phyloP scores from a whole-genome alignment of 2,888 invertebrate species.

The Tiliacea citrago region DNA sequence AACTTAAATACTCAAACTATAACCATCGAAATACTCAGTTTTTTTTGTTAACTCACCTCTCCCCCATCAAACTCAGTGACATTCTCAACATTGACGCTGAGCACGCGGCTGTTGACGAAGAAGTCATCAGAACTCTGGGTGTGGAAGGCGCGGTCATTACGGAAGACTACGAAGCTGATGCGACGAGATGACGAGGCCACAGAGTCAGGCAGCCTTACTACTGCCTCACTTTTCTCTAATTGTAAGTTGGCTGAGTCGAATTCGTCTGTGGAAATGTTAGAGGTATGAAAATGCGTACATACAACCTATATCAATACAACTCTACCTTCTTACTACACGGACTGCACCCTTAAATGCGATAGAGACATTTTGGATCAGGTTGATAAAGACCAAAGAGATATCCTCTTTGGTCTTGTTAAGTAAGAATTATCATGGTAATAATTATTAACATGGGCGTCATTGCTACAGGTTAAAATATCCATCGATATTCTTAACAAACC shows the following conservation, averaged over 20 bases:
- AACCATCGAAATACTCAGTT: not conserved
- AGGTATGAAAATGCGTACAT: not conserved
- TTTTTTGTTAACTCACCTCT: slow-evolving; percentile 77
- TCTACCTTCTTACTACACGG: no score
- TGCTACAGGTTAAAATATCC: not conserved
- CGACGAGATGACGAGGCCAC: slow-evolving; percentile 75
- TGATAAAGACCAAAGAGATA: not conserved
- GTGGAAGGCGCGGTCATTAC: slow-evolving; percentile 85
- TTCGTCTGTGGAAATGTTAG: slow-evolving; percentile 71
- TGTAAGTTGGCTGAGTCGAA: slow-evolving; percentile 73
- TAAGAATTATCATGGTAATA: not conserved
- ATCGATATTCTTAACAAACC: not conserved
- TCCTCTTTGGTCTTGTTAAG: not conserved
- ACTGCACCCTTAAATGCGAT: no score
- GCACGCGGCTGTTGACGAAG: slow-evolving; percentile 85
- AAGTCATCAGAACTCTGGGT: slow-evolving; percentile 45
- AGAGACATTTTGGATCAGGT: not conserved
- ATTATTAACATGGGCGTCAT: not conserved
- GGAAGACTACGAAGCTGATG: slow-evolving; percentile 87
- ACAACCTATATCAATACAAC: no score
- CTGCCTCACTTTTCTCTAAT: slow-evolving; percentile 78
- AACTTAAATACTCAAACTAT: no score
- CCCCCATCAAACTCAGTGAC: slow-evolving; percentile 77
- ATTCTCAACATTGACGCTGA: slow-evolving; percentile 87
- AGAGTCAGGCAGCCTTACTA: slow-evolving; percentile 82